Conservation (phyloP, 2,888 invertebrate genomes). For the Stenchaetothrips biformis region DNA sequence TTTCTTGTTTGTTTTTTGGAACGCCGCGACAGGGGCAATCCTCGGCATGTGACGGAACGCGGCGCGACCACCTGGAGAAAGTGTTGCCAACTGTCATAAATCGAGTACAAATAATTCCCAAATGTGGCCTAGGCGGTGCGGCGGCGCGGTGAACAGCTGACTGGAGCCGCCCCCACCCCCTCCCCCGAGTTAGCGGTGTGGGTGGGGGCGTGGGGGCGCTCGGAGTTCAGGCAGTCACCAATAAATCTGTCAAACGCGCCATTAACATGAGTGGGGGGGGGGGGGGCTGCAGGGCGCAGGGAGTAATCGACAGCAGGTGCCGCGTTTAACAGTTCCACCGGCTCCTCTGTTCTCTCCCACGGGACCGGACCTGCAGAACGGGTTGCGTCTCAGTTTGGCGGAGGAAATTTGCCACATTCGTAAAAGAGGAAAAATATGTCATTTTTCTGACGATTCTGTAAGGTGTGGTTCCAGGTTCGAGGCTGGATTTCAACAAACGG, state of each 20-base stretch:
- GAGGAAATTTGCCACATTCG: too few species aligned
- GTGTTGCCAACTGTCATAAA: background rate
- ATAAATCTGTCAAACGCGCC: slow-evolving; percentile 21
- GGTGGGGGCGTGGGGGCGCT: background rate
- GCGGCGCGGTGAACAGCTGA: too few species aligned
- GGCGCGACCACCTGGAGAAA: background rate
- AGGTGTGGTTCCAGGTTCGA: too few species aligned
- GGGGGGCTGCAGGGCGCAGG: background rate
- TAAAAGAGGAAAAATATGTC: too few species aligned
- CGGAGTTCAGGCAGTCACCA: slow-evolving; percentile 4
- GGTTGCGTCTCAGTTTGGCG: background rate
- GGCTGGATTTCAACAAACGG: too few species aligned
- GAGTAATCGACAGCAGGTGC: slow-evolving; percentile 13
- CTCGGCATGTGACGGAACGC: background rate
- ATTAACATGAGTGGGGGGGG: background rate
- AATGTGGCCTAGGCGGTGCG: too few species aligned
- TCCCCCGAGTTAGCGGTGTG: background rate
- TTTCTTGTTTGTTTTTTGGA: background rate
- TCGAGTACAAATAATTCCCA: slow-evolving; percentile 4
- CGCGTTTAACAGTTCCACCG: background rate
- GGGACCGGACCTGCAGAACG: background rate
- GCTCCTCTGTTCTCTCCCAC: background rate
- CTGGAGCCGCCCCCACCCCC: too few species aligned
- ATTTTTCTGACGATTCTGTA: too few species aligned
- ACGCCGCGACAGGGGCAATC: background rate